phyloP scores from a whole-genome alignment of 2,888 invertebrate species.

The Ganaspis brasiliensis region DNA sequence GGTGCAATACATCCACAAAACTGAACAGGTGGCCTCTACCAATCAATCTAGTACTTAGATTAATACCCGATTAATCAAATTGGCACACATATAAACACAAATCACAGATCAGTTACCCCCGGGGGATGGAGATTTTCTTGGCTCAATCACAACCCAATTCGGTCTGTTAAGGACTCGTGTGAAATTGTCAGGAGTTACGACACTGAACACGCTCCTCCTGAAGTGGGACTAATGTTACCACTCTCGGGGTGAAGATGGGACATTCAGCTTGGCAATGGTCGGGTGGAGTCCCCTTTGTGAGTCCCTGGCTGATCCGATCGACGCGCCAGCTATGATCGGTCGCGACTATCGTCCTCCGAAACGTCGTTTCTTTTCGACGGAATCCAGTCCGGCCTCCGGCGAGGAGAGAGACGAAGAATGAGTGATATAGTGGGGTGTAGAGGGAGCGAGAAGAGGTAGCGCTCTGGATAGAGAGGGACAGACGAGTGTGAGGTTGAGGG shows the following conservation, averaged over 20 bases:
- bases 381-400: constrained; percentile 70
- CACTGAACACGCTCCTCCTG: neutral
- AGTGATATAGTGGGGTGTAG: constrained; percentile 55
- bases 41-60: constrained; percentile 8
- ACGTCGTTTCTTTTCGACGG: constrained; percentile 80
- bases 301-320: constrained; percentile 75
- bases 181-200: neutral
- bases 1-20: constrained; percentile 35
- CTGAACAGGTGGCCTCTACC: constrained; percentile 32
- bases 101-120: constrained; percentile 47
- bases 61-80: constrained; percentile 13
- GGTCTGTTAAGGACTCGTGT: no score
- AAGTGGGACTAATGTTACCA: neutral
- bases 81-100: constrained; percentile 53
- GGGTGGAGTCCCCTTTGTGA: constrained; percentile 42
- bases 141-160: no score
- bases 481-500: constrained; percentile 47
- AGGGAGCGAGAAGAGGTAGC: constrained; percentile 61
- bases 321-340: constrained; percentile 80
- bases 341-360: constrained; percentile 79
- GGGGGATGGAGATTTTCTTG: no score
- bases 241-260: constrained; percentile 7
- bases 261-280: constrained; percentile 45
- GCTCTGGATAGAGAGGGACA: constrained; percentile 60
- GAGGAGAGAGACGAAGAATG: constrained; percentile 56